Percentiles rank a stretch among this genome's conserved stretches.
Evolutionary conservation across 2,113 vertebrate species (phyloP).

Genomic region (Beaufortia kweichowensis): DNA sequence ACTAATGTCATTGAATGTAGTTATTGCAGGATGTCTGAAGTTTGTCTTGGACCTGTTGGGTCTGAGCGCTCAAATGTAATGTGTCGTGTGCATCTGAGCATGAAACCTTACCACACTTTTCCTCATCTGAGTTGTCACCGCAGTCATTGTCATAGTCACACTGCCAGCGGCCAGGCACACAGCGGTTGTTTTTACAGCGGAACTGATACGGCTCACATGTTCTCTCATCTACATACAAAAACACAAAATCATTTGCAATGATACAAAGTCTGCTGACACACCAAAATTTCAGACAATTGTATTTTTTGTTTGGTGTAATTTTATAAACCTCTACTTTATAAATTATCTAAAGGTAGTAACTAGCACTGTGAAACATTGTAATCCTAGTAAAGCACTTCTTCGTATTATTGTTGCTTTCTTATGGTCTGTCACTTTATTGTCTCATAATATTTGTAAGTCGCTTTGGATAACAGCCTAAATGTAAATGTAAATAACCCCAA

Average conservation of each 20-base stretch:
- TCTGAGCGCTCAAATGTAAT: background rate
- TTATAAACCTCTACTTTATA: too few relatives aligned
- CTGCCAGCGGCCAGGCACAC: conserved; percentile 95
- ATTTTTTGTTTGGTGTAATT: too few relatives aligned
- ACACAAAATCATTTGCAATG: background rate
- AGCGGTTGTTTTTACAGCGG: conserved; percentile 96
- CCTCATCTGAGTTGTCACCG: conserved; percentile 91
- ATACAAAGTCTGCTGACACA: too few relatives aligned
- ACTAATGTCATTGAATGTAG: background rate
- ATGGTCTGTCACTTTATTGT: too few relatives aligned
- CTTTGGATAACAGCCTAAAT: too few relatives aligned
- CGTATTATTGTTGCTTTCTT: too few relatives aligned
- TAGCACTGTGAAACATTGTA: too few relatives aligned
- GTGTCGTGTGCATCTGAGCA: background rate
- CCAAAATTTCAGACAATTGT: too few relatives aligned
- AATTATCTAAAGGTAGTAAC: too few relatives aligned
- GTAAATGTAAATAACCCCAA: too few relatives aligned
- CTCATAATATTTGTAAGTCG: too few relatives aligned
- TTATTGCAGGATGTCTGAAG: background rate
- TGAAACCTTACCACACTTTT: conserved; percentile 88
- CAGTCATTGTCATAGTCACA: conserved; percentile 98
- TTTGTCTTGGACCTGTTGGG: background rate
- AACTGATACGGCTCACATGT: conserved; percentile 98
- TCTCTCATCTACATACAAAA: conserved; percentile 81
- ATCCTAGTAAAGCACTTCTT: too few relatives aligned